Conservation (phyloP, 2,797 vertebrate genomes). For the Oryzias sinensis region DNA sequence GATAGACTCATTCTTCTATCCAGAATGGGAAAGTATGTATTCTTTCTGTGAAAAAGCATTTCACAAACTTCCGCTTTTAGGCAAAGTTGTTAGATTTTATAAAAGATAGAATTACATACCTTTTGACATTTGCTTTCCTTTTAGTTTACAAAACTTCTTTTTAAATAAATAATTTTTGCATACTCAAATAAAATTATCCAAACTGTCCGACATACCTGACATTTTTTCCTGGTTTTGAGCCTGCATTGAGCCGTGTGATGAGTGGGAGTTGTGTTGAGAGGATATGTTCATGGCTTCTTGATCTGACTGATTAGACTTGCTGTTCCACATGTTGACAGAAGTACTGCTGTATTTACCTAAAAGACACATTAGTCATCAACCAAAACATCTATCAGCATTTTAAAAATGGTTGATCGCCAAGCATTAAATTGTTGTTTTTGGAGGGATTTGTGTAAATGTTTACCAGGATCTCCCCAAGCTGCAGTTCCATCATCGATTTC, state of each 20-base stretch:
- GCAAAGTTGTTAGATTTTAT: no score
- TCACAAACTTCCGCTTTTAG: no score
- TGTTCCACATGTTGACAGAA: slow-evolving; percentile 94
- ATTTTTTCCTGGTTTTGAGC: slow-evolving; percentile 53
- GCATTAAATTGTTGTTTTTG: neutral
- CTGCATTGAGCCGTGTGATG: slow-evolving; percentile 54
- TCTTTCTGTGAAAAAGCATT: no score
- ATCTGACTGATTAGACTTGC: slow-evolving; percentile 80
- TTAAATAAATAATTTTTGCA: no score
- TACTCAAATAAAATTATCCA: no score
- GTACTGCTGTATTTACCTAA: slow-evolving; percentile 86
- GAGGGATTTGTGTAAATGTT: slow-evolving; percentile 35
- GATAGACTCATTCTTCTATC: no score
- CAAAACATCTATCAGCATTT: neutral
- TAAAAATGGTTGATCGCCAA: neutral
- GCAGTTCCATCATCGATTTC: slow-evolving; percentile 97
- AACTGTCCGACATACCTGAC: slow-evolving; percentile 22
- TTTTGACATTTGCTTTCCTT: no score
- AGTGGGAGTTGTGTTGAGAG: slow-evolving; percentile 58
- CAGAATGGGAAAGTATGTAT: no score
- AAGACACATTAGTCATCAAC: slow-evolving; percentile 28
- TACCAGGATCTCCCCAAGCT: slow-evolving; percentile 96
- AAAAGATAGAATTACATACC: no score
- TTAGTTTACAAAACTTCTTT: no score
- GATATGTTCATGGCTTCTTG: slow-evolving; percentile 79